Percentiles rank a stretch among this genome's conserved stretches.
Evolutionary conservation across 2,113 vertebrate species (phyloP).

Genomic region (Burhinus oedicnemus): DNA sequence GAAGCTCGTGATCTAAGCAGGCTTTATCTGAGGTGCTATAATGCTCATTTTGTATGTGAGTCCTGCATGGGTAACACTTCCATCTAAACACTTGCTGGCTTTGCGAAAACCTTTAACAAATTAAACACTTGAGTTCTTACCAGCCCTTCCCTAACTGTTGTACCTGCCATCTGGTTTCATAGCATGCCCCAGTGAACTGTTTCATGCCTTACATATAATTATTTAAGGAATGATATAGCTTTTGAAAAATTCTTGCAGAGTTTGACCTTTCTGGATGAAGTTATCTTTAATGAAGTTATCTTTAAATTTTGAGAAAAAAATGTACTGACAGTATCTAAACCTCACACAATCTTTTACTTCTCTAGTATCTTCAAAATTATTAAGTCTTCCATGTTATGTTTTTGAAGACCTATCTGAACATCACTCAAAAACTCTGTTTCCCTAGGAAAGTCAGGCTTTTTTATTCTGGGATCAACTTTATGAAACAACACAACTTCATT

Average conservation of each 20-base stretch:
- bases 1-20: conserved; percentile 65
- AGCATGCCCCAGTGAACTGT: conserved; percentile 26
- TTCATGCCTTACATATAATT: conserved; percentile 60
- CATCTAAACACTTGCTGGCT: conserved; percentile 60
- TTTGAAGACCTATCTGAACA: conserved; percentile 62
- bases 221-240: conserved; percentile 35
- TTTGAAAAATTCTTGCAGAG: conserved; percentile 51
- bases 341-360: conserved; percentile 67
- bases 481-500: conserved; percentile 51
- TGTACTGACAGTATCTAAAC: conserved; percentile 39
- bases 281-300: conserved; percentile 74
- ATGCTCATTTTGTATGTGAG: conserved; percentile 69
- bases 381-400: conserved; percentile 72
- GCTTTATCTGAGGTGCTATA: conserved; percentile 78
- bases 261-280: conserved; percentile 58
- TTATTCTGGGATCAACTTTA: conserved; percentile 75
- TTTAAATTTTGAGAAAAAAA: conserved; percentile 64
- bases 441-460: conserved; percentile 68
- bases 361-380: conserved; percentile 50
- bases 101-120: conserved; percentile 59
- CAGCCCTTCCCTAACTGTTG: conserved; percentile 61
- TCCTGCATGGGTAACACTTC: conserved; percentile 54
- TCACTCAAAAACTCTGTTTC: conserved; percentile 44
- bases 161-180: conserved; percentile 69
- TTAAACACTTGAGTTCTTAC: conserved; percentile 60